Evolutionary conservation across 2,888 invertebrate species (phyloP), one percentile per base, ranked within the genome.

Genomic region (Megastigmus dorsalis): DNA sequence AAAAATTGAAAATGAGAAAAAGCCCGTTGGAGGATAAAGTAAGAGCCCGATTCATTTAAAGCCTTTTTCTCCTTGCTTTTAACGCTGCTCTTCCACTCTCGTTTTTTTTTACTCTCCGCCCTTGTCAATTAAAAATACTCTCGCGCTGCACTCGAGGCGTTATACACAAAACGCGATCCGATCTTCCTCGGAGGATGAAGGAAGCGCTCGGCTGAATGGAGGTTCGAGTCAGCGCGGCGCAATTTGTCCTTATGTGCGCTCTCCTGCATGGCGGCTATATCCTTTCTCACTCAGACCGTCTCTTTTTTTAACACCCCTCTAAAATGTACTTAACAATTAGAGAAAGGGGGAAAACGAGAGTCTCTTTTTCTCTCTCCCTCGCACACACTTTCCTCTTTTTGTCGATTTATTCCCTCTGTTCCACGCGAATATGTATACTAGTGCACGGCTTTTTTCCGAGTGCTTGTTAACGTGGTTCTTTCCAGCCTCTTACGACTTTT

Each of bases 81-180:
- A n/a, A n/a, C n/a, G n/a, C n/a, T n/a, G n/a, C n/a, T n/a, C n/a
- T n/a, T n/a, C n/a, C n/a, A n/a, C n/a, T n/a, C n/a, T 43, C 50
- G 15, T 62, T 59, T 62, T 55, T 36, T 33, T 26, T 18, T 33
- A 18, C 33, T 50, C 63, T 23, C 10, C 45, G n/a, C n/a, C n/a
- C n/a, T n/a, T 33, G 2, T n/a, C 55, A 71, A 71, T 71, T 71
- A 71, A 71, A 70, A 71, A 71, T 55, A 30, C 54, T n/a, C n/a
- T n/a, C n/a, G n/a, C n/a, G n/a, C n/a, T n/a, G n/a, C n/a, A n/a
- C n/a, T n/a, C n/a, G n/a, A n/a, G n/a, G n/a, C n/a, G n/a, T n/a
- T n/a, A n/a, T n/a, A n/a, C n/a, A n/a, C n/a, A n/a, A n/a, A n/a
- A n/a, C n/a, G n/a, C n/a, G n/a, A n/a, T n/a, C n/a, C n/a, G n/a